phyloP scores from a whole-genome alignment of 2,888 invertebrate species.

The Polydrusus cervinus region DNA sequence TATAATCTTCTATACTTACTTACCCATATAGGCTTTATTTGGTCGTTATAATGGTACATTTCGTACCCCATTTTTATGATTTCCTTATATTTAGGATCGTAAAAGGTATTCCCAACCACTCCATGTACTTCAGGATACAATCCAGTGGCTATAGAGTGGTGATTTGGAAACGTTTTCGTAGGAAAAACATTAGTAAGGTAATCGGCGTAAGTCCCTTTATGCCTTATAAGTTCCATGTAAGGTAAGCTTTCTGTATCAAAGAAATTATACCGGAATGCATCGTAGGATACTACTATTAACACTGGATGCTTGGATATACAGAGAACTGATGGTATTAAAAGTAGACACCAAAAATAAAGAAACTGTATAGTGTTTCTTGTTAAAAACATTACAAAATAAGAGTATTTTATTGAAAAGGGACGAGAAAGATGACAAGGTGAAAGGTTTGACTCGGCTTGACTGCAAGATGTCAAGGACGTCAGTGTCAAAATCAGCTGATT shows the following conservation, averaged over 20 bases:
- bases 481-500: conserved; percentile 8
- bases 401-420: not conserved
- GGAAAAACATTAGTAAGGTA: conserved; percentile 78
- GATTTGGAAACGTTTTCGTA: conserved; percentile 85
- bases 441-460: not conserved
- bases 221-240: conserved; percentile 74
- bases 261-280: conserved; percentile 82
- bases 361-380: not conserved
- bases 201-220: conserved; percentile 75
- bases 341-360: conserved; percentile 63
- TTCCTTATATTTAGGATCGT: conserved; percentile 71
- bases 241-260: conserved; percentile 75
- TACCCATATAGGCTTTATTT: conserved; percentile 76
- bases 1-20: conserved; percentile 50
- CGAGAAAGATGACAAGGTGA: not conserved
- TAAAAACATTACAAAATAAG: not conserved
- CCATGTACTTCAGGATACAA: conserved; percentile 81
- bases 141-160: conserved; percentile 82
- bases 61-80: conserved; percentile 67
- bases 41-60: conserved; percentile 75
- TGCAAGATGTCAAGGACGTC: conserved; percentile 9
- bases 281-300: conserved; percentile 79
- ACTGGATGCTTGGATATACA: conserved; percentile 70
- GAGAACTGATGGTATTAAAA: conserved; percentile 71
- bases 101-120: conserved; percentile 78